phyloP scores from a whole-genome alignment of 2,888 invertebrate genomes.

The Lycia hirtaria region DNA sequence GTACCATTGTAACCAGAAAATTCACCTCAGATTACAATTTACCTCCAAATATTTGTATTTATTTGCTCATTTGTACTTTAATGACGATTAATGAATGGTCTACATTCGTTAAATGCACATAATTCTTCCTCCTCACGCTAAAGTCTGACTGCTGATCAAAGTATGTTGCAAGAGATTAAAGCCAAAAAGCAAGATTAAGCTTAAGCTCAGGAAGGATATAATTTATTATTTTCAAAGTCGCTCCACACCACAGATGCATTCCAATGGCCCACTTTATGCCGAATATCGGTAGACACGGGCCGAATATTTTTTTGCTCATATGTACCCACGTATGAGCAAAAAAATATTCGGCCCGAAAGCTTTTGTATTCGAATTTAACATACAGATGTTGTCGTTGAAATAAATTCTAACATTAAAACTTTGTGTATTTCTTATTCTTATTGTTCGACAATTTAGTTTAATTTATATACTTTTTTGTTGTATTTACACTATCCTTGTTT shows the following conservation, averaged over 20 bases:
- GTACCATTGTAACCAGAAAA: no score
- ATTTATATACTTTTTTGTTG: neutral
- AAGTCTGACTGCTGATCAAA: constrained; percentile 5
- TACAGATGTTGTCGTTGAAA: constrained; percentile 49
- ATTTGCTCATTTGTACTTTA: neutral
- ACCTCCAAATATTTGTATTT: neutral
- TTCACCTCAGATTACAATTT: no score
- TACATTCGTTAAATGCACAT: neutral
- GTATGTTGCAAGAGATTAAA: neutral
- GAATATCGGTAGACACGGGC: constrained; percentile 40
- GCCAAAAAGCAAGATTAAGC: constrained; percentile 22
- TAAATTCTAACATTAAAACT: constrained; percentile 34
- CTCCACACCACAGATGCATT: constrained; percentile 41
- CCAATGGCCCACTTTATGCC: constrained; percentile 39
- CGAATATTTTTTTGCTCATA: constrained; percentile 43
- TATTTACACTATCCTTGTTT: neutral
- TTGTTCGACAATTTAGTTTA: neutral
- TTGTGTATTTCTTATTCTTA: constrained; percentile 14
- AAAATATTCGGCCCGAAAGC: constrained; percentile 40
- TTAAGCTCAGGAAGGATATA: constrained; percentile 18
- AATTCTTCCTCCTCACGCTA: neutral
- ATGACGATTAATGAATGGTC: neutral
- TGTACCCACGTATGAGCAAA: constrained; percentile 39
- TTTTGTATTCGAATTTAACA: constrained; percentile 47
- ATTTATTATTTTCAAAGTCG: constrained; percentile 20